These are phyloP conservation scores for Rhabdornis inornatus DNA, from an alignment of 2,113 vertebrate genomes.

Conservation along the genomic window DNA sequence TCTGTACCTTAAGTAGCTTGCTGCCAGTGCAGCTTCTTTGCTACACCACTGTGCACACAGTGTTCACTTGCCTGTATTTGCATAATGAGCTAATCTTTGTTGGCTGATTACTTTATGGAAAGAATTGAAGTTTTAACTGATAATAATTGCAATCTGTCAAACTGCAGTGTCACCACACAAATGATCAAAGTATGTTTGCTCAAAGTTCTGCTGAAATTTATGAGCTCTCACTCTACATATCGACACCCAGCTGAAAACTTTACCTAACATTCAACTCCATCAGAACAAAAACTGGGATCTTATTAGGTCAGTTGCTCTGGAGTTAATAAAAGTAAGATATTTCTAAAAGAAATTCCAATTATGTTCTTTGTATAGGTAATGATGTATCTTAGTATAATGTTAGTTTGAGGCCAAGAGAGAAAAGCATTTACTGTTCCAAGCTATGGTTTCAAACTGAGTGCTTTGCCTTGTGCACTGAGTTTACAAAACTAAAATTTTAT, in stretches of 20 bases:
- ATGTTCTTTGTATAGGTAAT: background rate
- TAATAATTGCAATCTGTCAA: slow-evolving; percentile 70
- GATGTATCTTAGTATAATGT: background rate
- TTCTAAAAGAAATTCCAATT: background rate
- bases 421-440: background rate
- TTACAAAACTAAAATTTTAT: background rate
- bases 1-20: background rate
- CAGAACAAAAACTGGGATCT: background rate
- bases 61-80: slow-evolving; percentile 35
- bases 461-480: background rate
- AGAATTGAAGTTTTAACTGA: slow-evolving; percentile 67
- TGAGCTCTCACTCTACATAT: background rate
- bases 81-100: slow-evolving; percentile 63
- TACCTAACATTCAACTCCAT: background rate
- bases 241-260: background rate
- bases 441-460: background rate
- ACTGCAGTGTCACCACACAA: slow-evolving; percentile 30
- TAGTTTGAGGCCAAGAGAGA: background rate
- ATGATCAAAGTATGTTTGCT: slow-evolving; percentile 43
- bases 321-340: background rate
- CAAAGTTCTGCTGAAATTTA: slow-evolving; percentile 50
- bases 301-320: background rate
- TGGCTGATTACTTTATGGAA: slow-evolving; percentile 63
- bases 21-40: background rate
- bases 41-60: slow-evolving; percentile 35